These are phyloP conservation scores for Ptiloglossa arizonensis DNA, from an alignment of 1,140 invertebrate species.

Conservation along the genomic window DNA sequence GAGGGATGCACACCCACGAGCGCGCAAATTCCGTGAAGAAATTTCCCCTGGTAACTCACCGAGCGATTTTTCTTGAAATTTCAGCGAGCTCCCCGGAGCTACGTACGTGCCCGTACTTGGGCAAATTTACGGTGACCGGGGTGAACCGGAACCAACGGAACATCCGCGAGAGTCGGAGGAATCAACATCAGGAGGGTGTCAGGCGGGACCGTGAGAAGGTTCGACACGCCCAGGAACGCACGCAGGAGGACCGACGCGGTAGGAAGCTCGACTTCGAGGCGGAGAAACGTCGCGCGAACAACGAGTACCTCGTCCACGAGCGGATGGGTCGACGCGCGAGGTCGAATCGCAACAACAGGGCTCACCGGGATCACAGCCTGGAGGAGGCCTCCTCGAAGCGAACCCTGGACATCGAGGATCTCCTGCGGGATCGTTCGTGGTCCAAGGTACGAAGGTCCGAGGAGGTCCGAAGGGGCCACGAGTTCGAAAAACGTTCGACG, in stretches of 20 bases:
- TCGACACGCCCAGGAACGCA: constrained; percentile 74
- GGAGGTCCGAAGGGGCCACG: constrained; percentile 35
- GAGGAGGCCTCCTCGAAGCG: constrained; percentile 46
- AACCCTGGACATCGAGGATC: constrained; percentile 37
- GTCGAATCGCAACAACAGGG: constrained; percentile 62
- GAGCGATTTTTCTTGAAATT: constrained; percentile 67
- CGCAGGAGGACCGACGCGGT: constrained; percentile 66
- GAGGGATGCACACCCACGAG: neutral
- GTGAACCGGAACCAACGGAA: constrained; percentile 78
- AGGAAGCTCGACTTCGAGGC: constrained; percentile 75
- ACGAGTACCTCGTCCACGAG: constrained; percentile 75
- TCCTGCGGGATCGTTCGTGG: constrained; percentile 27
- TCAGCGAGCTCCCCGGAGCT: constrained; percentile 86
- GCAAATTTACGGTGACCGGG: constrained; percentile 86
- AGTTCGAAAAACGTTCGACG: neutral
- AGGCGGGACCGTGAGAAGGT: constrained; percentile 73
- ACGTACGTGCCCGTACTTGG: constrained; percentile 86
- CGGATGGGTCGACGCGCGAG: constrained; percentile 67
- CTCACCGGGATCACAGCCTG: constrained; percentile 52
- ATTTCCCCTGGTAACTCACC: constrained; percentile 57
- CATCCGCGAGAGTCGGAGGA: constrained; percentile 76
- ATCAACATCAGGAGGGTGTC: constrained; percentile 71
- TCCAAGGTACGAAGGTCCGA: constrained; percentile 40
- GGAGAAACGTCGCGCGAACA: constrained; percentile 76
- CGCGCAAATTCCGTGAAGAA: neutral